Conservation (phyloP, 1,140 invertebrate species). For the Drosophila melanica region DNA sequence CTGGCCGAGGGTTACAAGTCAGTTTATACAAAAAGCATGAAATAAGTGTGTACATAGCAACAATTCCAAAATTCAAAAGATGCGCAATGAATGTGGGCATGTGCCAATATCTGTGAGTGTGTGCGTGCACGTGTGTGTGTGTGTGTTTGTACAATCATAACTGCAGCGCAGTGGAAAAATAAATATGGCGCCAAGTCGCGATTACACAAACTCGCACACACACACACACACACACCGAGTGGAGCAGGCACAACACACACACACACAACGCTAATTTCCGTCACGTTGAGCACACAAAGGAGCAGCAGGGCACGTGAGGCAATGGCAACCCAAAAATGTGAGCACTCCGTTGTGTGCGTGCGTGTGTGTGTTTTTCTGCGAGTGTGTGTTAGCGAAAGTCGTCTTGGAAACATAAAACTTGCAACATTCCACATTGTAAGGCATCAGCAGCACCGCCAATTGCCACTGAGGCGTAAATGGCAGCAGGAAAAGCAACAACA, state of each 20-base stretch:
- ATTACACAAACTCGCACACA: constrained; percentile 38
- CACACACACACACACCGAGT: constrained; percentile 26
- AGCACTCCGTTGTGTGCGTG: not conserved
- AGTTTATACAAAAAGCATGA: constrained; percentile 46
- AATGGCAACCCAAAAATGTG: constrained; percentile 20
- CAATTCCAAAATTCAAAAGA: constrained; percentile 65
- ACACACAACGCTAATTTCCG: constrained; percentile 76
- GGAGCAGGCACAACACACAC: constrained; percentile 15
- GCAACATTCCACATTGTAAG: constrained; percentile 37
- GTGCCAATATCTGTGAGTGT: constrained; percentile 26
- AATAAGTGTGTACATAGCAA: constrained; percentile 52
- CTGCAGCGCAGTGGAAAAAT: constrained; percentile 74
- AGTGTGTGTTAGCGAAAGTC: constrained; percentile 19
- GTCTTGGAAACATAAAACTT: constrained; percentile 39
- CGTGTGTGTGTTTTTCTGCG: not conserved
- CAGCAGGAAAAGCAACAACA: constrained; percentile 27
- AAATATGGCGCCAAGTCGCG: constrained; percentile 63
- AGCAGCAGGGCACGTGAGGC: constrained; percentile 65
- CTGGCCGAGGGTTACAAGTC: constrained; percentile 21
- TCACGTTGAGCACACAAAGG: constrained; percentile 81
- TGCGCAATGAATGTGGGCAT: constrained; percentile 55
- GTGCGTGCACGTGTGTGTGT: constrained; percentile 25
- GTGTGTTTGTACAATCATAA: constrained; percentile 71
- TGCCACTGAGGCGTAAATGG: constrained; percentile 35
- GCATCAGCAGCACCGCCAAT: constrained; percentile 3